Conservation (phyloP, 2,113 vertebrate genomes). For the Pseudorectes ferrugineus region DNA sequence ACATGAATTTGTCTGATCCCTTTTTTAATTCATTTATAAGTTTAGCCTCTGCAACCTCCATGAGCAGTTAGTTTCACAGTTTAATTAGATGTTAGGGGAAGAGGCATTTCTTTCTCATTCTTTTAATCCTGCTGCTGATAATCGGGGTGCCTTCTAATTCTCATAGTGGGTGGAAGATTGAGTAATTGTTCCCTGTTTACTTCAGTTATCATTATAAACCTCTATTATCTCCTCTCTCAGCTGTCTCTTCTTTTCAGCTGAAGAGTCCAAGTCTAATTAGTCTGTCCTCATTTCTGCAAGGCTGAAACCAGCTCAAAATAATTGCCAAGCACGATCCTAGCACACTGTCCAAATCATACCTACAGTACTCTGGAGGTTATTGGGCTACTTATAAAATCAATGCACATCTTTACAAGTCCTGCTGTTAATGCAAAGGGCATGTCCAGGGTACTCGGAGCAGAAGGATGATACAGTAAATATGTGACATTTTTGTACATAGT, state of each 20-base stretch:
- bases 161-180: not conserved
- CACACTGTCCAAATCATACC: not conserved
- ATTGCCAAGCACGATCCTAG: not conserved
- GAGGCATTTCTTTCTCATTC: not conserved
- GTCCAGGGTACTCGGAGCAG: not conserved
- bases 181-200: conserved; percentile 35
- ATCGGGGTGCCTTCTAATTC: conserved; percentile 10
- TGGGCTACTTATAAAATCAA: not conserved
- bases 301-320: conserved; percentile 36
- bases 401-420: not conserved
- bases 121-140: conserved; percentile 14
- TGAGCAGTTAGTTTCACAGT: not conserved
- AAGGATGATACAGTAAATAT: not conserved
- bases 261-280: conserved; percentile 32
- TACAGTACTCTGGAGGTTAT: not conserved
- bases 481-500: not conserved
- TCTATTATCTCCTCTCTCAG: conserved; percentile 17
- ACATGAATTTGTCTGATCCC: not conserved
- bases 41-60: not conserved
- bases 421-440: not conserved
- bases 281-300: conserved; percentile 11
- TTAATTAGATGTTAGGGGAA: conserved; percentile 3
- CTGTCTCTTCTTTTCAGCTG: conserved; percentile 7
- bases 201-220: conserved; percentile 8
- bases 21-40: not conserved